Percentiles rank a stretch among this genome's conserved stretches.
Evolutionary conservation across 2,888 invertebrate species (phyloP).

Genomic region (Euplagia quadripunctaria): DNA sequence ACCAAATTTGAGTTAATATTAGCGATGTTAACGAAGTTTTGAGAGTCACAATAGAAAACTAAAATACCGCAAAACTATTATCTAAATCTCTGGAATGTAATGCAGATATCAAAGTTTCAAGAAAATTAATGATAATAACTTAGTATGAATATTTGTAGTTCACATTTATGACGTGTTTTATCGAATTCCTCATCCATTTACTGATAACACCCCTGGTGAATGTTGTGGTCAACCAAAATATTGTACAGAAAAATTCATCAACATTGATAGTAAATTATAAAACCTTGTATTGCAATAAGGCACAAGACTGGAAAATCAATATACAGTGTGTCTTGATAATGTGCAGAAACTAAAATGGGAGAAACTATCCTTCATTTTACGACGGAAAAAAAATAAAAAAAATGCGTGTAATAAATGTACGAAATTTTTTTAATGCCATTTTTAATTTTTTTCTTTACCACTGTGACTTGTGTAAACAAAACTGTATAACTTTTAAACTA

Average conservation of each 20-base stretch:
- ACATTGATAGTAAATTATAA: not conserved
- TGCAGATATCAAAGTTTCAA: no score
- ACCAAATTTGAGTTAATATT: no score
- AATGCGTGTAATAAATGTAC: no score
- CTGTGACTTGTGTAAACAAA: not conserved
- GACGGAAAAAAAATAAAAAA: no score
- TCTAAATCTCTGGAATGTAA: no score
- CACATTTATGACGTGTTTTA: not conserved
- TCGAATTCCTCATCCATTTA: not conserved
- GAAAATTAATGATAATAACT: no score
- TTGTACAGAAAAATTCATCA: not conserved
- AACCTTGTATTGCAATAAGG: not conserved
- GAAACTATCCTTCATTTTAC: not conserved
- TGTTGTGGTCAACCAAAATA: not conserved
- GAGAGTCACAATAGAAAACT: no score
- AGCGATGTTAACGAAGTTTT: no score
- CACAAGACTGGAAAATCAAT: not conserved
- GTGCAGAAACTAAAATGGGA: no score
- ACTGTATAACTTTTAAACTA: not conserved
- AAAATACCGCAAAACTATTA: no score
- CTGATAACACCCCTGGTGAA: not conserved
- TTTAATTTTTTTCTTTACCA: no score
- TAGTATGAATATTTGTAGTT: not conserved
- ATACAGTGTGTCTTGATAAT: not conserved
- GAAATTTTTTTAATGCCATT: no score